These are phyloP conservation scores for Dipus sagitta DNA, from an alignment of 2,797 vertebrate genomes.

Conservation along the genomic window DNA sequence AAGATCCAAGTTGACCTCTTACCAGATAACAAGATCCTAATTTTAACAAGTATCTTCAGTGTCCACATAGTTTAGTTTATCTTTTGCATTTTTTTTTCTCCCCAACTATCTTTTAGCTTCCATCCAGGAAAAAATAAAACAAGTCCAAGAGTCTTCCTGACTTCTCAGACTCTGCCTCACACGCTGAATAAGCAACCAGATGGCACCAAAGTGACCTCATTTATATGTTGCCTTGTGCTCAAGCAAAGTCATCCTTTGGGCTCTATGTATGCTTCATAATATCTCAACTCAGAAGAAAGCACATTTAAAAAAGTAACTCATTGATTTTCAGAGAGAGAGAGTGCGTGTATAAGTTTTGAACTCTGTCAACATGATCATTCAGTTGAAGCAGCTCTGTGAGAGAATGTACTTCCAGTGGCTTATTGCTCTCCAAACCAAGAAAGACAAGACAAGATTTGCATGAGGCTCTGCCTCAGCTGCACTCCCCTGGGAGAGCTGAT, in stretches of 20 bases:
- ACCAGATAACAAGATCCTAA: neutral
- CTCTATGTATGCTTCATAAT: neutral
- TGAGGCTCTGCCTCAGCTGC: neutral
- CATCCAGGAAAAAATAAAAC: neutral
- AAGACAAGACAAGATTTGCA: constrained; percentile 1
- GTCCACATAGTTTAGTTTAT: neutral
- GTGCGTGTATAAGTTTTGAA: no score
- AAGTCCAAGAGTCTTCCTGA: neutral
- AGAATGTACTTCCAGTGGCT: neutral
- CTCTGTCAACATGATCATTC: neutral
- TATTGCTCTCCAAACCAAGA: neutral
- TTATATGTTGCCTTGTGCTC: neutral
- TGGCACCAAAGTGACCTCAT: neutral
- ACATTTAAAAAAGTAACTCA: no score
- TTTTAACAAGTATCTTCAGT: neutral
- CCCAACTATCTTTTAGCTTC: neutral
- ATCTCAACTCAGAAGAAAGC: neutral
- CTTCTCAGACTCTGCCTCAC: neutral
- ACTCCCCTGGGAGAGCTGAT: neutral
- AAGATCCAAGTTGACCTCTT: neutral
- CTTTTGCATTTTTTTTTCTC: neutral
- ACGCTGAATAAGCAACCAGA: neutral
- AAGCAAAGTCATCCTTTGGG: neutral
- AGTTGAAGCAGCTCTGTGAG: neutral
- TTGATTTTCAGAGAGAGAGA: neutral